A percentile compares a stretch with the other conserved stretches of the same genome.
Evolutionary conservation across 2,888 invertebrate species (phyloP).

Genomic region (Drosophila birchii): DNA sequence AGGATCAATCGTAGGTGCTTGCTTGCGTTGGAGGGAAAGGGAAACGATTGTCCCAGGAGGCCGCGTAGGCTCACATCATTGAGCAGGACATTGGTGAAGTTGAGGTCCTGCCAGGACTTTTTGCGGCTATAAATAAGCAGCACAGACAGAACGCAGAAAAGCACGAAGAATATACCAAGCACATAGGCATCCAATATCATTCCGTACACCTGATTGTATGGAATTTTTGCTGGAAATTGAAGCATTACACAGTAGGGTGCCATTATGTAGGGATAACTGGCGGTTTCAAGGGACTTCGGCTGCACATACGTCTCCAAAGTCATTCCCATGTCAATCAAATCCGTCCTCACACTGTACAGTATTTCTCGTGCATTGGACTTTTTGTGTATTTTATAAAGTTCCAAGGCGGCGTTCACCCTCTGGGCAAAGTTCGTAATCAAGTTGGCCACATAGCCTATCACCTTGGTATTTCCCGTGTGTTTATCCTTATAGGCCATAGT

Average conservation of each 20-base stretch:
- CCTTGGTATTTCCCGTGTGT: slow-evolving; percentile 6
- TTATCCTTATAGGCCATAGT: slow-evolving; percentile 49
- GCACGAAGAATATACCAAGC: background rate
- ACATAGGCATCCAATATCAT: slow-evolving; percentile 47
- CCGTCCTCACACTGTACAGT: background rate
- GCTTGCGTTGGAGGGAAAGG: slow-evolving; percentile 32
- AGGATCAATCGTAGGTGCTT: slow-evolving; percentile 44
- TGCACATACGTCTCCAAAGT: background rate
- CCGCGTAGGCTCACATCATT: slow-evolving; percentile 68
- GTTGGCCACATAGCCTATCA: slow-evolving; percentile 54
- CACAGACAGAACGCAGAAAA: slow-evolving; percentile 39
- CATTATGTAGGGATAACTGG: slow-evolving; percentile 55
- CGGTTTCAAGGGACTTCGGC: slow-evolving; percentile 19
- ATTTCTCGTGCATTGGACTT: background rate
- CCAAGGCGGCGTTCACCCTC: slow-evolving; percentile 55
- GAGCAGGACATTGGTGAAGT: slow-evolving; percentile 46
- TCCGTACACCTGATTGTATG: slow-evolving; percentile 46
- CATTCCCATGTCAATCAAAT: slow-evolving; percentile 49
- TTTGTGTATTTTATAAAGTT: background rate
- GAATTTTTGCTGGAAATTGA: slow-evolving; percentile 47
- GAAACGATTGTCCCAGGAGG: slow-evolving; percentile 63
- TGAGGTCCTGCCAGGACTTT: slow-evolving; percentile 40
- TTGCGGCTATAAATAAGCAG: slow-evolving; percentile 50
- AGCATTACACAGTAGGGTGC: slow-evolving; percentile 56
- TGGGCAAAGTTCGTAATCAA: slow-evolving; percentile 52